These are phyloP conservation scores for Tiliacea citrago DNA, from an alignment of 2,888 invertebrate genomes.

Conservation along the genomic window DNA sequence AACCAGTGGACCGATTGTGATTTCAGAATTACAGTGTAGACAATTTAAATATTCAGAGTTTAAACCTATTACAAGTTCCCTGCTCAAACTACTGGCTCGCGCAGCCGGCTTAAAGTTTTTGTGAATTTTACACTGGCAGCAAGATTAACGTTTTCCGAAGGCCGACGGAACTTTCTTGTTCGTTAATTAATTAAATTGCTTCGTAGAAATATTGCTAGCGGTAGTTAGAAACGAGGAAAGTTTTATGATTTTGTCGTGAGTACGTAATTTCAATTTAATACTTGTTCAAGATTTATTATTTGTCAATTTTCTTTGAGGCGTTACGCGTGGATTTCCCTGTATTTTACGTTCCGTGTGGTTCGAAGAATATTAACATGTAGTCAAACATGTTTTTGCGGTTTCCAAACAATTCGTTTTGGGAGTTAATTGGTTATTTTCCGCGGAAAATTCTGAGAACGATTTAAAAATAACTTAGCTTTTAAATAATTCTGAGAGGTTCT, in stretches of 20 bases:
- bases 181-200: conserved; percentile 82
- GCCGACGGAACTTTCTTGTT: conserved; percentile 75
- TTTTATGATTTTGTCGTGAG: conserved; percentile 39
- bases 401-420: conserved; percentile 2
- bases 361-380: conserved; percentile 7
- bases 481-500: neutral
- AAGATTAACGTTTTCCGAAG: conserved; percentile 78
- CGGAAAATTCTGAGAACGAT: conserved; percentile 16
- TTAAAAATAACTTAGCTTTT: conserved; percentile 7
- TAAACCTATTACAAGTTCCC: conserved; percentile 84
- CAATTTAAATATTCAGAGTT: conserved; percentile 80
- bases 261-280: conserved; percentile 47
- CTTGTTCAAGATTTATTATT: neutral
- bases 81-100: conserved; percentile 78
- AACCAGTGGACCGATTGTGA: conserved; percentile 64
- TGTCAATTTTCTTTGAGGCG: conserved; percentile 11
- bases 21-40: conserved; percentile 68
- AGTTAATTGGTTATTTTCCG: conserved; percentile 6
- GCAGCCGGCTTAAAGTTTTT: conserved; percentile 84
- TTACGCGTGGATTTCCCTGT: neutral
- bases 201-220: conserved; percentile 65
- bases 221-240: conserved; percentile 55
- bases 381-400: conserved; percentile 11
- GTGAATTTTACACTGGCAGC: conserved; percentile 83
- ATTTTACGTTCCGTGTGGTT: conserved; percentile 1